phyloP scores from a whole-genome alignment of 2,888 invertebrate species.

The Ceriagrion tenellum region DNA sequence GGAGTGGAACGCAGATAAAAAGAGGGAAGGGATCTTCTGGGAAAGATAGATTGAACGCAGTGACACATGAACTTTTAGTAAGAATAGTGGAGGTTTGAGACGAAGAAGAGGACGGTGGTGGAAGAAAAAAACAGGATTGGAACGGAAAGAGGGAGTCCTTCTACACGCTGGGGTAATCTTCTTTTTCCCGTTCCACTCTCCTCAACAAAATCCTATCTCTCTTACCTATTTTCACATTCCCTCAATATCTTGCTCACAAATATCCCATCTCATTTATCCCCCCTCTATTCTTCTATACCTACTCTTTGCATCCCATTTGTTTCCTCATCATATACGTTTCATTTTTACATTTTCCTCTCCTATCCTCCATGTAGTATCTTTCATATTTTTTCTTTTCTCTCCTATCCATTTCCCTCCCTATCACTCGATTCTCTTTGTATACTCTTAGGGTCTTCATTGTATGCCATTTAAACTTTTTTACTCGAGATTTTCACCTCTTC shows the following conservation, averaged over 20 bases:
- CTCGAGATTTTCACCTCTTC: too few relatives aligned
- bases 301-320: not conserved
- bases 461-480: too few relatives aligned
- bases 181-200: not conserved
- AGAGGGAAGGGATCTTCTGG: not conserved
- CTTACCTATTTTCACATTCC: not conserved
- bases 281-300: too few relatives aligned
- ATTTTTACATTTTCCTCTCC: too few relatives aligned
- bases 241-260: not conserved
- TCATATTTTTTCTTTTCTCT: not conserved
- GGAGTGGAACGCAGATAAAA: not conserved
- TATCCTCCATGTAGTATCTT: not conserved
- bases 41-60: conserved; percentile 4
- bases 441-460: too few relatives aligned
- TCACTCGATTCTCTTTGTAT: too few relatives aligned
- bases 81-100: not conserved
- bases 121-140: not conserved
- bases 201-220: not conserved
- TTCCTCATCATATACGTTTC: too few relatives aligned
- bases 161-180: not conserved
- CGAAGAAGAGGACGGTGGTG: not conserved
- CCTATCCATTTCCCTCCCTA: not conserved
- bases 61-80: conserved; percentile 1
- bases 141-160: not conserved
- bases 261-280: not conserved